Percentiles rank a stretch among this genome's conserved stretches.
phyloP scores from a whole-genome alignment of 2,888 invertebrate genomes.

The Yponomeuta cagnagella region DNA sequence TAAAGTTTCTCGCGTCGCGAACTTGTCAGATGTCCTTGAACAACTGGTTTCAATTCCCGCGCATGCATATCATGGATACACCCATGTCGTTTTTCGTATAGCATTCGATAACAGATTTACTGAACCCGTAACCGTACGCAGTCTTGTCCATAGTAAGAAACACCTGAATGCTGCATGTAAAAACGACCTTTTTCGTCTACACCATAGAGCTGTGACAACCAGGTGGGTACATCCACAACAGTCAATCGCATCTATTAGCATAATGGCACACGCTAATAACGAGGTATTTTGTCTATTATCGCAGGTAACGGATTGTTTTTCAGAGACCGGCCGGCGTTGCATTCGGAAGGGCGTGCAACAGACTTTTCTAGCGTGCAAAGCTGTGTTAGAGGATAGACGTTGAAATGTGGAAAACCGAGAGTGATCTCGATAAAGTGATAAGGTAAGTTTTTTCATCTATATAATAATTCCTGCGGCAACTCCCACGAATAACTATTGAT shows the following conservation, averaged over 20 bases:
- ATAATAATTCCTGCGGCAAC: too few relatives aligned
- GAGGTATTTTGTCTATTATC: neutral
- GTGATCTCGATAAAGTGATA: neutral
- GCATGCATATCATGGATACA: conserved; percentile 2
- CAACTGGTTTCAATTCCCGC: conserved; percentile 4
- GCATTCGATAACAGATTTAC: neutral
- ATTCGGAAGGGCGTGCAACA: neutral
- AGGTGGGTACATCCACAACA: neutral
- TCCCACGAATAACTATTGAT: too few relatives aligned
- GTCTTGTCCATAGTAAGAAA: neutral
- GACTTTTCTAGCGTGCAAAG: neutral
- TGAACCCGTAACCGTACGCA: neutral
- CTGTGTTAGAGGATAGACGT: neutral
- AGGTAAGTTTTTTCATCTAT: neutral
- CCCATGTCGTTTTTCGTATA: neutral
- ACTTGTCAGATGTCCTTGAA: neutral
- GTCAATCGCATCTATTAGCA: conserved; percentile 1
- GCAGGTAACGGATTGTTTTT: neutral
- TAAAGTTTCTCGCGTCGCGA: neutral
- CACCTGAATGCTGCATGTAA: neutral
- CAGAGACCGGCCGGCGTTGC: neutral
- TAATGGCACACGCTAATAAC: neutral
- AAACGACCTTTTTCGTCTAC: neutral
- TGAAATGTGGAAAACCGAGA: neutral
- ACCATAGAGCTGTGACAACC: neutral